These are phyloP conservation scores for Acanthochromis polyacanthus DNA, from an alignment of 2,113 vertebrate species.

Conservation along the genomic window DNA sequence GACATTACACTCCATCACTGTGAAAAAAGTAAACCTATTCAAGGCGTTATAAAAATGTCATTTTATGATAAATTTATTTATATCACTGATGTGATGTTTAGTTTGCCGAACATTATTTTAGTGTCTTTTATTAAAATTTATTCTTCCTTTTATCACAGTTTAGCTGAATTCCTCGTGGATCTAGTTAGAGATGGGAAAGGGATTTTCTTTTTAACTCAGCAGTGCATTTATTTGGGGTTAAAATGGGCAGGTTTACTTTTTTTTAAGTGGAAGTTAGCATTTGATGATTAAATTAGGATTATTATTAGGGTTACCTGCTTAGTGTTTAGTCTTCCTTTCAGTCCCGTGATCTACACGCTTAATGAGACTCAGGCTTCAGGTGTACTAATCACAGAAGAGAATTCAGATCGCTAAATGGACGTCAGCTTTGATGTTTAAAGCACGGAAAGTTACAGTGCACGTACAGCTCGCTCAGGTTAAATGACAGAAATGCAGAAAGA, in stretches of 20 bases:
- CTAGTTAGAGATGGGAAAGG: slow-evolving; percentile 96
- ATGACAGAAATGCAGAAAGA: slow-evolving; percentile 83
- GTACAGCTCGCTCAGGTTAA: slow-evolving; percentile 93
- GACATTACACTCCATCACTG: slow-evolving; percentile 85
- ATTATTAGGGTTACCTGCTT: slow-evolving; percentile 99
- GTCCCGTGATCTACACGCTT: slow-evolving; percentile 96
- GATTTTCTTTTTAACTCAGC: slow-evolving; percentile 85
- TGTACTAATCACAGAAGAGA: slow-evolving; percentile 99
- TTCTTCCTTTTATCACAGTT: slow-evolving; percentile 83
- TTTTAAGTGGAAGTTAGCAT: slow-evolving; percentile 98
- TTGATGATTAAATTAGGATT: slow-evolving; percentile 94
- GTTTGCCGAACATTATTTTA: slow-evolving; percentile 95
- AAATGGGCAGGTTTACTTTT: slow-evolving; percentile 99
- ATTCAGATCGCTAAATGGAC: slow-evolving; percentile 94
- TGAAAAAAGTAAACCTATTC: slow-evolving; percentile 99
- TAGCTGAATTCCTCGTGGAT: slow-evolving; percentile 89
- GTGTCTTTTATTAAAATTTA: slow-evolving; percentile 92
- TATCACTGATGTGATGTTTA: slow-evolving; percentile 88
- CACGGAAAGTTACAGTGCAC: slow-evolving; percentile 95
- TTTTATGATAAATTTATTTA: slow-evolving; percentile 88
- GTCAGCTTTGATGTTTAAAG: slow-evolving; percentile 92
- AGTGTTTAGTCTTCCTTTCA: slow-evolving; percentile 99
- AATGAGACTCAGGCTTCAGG: slow-evolving; percentile 96
- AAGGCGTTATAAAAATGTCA: slow-evolving; percentile 89
- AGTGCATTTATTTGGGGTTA: slow-evolving; percentile 93